A percentile compares a stretch with the other conserved stretches of the same genome.
Evolutionary conservation across 2,113 vertebrate genomes (phyloP).

Genomic region (Porphyrio hochstetteri): DNA sequence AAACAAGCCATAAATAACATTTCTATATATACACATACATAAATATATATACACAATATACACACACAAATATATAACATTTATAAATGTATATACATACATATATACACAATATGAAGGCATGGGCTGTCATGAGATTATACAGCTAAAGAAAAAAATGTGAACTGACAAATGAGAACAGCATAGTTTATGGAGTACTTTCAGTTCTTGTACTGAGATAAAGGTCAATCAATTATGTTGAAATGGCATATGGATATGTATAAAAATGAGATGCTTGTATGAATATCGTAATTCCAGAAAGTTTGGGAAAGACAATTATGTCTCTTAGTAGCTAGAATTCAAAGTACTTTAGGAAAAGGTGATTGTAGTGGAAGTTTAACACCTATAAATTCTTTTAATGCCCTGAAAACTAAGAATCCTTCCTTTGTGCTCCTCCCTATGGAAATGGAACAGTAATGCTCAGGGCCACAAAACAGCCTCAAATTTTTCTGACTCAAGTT

Average conservation of each 20-base stretch:
- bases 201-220: not conserved
- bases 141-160: not conserved
- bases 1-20: not conserved
- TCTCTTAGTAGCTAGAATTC: not conserved
- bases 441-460: not conserved
- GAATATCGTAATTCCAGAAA: not conserved
- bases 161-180: not conserved
- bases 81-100: not conserved
- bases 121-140: not conserved
- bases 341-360: not conserved
- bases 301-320: not conserved
- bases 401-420: not conserved
- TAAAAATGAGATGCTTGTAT: not conserved
- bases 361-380: not conserved
- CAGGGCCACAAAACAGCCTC: not conserved
- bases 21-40: not conserved
- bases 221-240: not conserved
- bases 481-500: not conserved
- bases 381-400: not conserved
- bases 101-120: not conserved
- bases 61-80: not conserved
- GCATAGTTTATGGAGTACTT: not conserved
- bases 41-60: not conserved
- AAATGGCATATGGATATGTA: not conserved
- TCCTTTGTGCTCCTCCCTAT: not conserved